These are phyloP conservation scores for Cyclophora punctaria DNA, from an alignment of 2,888 invertebrate genomes.

Conservation along the genomic window DNA sequence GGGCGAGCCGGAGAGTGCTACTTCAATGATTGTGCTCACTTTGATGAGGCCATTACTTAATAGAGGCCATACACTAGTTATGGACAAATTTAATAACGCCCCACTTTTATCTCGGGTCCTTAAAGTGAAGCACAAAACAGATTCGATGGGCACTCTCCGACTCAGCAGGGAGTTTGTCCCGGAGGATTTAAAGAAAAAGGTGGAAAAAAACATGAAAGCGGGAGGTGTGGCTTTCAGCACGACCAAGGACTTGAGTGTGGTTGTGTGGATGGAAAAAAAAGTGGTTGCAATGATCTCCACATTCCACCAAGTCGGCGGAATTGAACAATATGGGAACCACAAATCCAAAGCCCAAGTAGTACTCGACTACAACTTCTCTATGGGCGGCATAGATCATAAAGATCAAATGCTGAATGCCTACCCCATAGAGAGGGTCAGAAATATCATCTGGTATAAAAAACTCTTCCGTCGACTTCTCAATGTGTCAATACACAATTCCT, in stretches of 20 bases:
- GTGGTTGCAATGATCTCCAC: not conserved
- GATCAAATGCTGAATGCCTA: no score
- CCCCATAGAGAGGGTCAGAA: not conserved
- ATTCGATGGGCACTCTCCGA: constrained; percentile 1
- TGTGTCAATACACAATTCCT: not conserved
- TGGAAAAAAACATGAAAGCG: constrained; percentile 5
- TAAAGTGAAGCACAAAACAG: constrained; percentile 11
- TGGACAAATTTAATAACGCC: constrained; percentile 25
- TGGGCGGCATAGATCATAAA: not conserved
- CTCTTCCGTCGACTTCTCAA: not conserved
- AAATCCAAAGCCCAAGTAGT: not conserved
- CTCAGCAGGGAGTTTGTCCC: constrained; percentile 21
- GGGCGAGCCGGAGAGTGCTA: constrained; percentile 18
- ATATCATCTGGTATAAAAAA: not conserved
- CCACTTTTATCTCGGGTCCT: constrained; percentile 18
- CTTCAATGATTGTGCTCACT: constrained; percentile 15
- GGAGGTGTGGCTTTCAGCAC: no score
- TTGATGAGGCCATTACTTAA: not conserved
- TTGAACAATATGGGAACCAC: not conserved
- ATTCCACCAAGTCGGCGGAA: not conserved
- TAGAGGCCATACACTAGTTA: constrained; percentile 7
- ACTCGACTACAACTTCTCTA: no score
- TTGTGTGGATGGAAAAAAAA: no score
- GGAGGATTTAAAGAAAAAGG: constrained; percentile 10
- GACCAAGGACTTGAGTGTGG: no score